Base-by-base conservation (phyloP, 2,113 vertebrate genomes). In the Odocoileus hemionus region DNA sequence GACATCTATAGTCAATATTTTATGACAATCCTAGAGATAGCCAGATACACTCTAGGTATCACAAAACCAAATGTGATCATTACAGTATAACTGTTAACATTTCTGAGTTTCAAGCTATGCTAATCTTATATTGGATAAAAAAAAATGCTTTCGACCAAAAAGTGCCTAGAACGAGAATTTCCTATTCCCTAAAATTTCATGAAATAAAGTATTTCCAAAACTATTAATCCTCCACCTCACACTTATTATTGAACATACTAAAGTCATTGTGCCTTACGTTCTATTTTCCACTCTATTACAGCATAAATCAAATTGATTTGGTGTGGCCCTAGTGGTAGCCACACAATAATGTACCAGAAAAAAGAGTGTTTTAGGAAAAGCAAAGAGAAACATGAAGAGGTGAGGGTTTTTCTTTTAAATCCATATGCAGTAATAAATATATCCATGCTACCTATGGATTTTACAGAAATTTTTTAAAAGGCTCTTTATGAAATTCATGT, bases 381-480 rank as follows among this genome's bases (percentile, higher is more conserved):
- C 80, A 93, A 89, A 94, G 94, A 92, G 93, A 96, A 97, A 97
- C 70, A 67, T 95, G 91, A 97, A 97, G 97, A 98, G 91, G 94
- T 94, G 93, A 95, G 33, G 55, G 89, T 78, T 94, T 97, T 95
- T 94, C 88, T 97, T 97, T 94, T 93, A 96, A 97, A 95, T 96
- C 92, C 97, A 94, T 39, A 95, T 78, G 26, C 45, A 85, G 82
- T 89, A 84, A 97, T 97, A 97, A 98, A 98, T 97, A 96, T 26
- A 96, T 97, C 97, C 97, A 84, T 94, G 84, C 74, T 97, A 95
- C 90, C 52, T 89, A 70, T 85, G 89, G 79, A 30, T 95, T 95
- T 93, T 91, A 86, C 43, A 97, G 96, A 96, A 97, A 86, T 33
- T 30, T 39, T 89, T 61, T 82, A 55, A 89, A 97, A 95, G 76